Evolutionary conservation across 2,797 vertebrate genomes (phyloP), one percentile per base, ranked within the genome.

Genomic region (Pangasius macronema): DNA sequence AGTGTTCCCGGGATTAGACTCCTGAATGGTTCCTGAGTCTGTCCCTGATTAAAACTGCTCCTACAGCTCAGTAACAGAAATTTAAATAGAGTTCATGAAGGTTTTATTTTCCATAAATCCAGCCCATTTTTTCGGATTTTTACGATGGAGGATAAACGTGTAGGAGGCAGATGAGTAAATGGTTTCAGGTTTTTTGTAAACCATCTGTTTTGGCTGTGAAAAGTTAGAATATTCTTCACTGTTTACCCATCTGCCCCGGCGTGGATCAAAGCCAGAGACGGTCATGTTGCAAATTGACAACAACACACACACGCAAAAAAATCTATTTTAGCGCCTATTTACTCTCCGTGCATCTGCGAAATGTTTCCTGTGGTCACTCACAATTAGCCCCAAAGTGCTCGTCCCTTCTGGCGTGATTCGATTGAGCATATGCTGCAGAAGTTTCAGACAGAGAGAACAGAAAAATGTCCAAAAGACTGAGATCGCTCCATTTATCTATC

Each of bases 201-300:
- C 70, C 85, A 86, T 87, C 83, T 88, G 67, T 87, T 84, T 72
- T 83, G 82, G 53, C 57, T n/a, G 49, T 46, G 83, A 55, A 68
- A 85, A 83, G 53, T 83, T 70, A 3, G 75, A 79, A 20, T 30
- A 83, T 80, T 87, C 82, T 70, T 76, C 83, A 90, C 36, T 51
- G 55, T 85, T 84, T 53, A 39, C 70, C 82, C 65, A 72, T 90
- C 87, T 86, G 86, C 88, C 82, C 88, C 11, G 18, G 61, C 53
- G 72, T 86, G 77, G 81, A 85, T 85, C 81, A 86, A 86, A 61
- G 33, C 42, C 75, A 83, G 42, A 76, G 49, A 81, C 46, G 59
- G 85, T 16, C 22, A 46, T 84, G 30, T 57, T 82, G 63, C 33
- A 39, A 85, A 87, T 51, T 53, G 46, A 83, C 65, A 70, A 73